phyloP scores from a whole-genome alignment of 2,113 vertebrate genomes.

The Chloropsis cyanopogon region DNA sequence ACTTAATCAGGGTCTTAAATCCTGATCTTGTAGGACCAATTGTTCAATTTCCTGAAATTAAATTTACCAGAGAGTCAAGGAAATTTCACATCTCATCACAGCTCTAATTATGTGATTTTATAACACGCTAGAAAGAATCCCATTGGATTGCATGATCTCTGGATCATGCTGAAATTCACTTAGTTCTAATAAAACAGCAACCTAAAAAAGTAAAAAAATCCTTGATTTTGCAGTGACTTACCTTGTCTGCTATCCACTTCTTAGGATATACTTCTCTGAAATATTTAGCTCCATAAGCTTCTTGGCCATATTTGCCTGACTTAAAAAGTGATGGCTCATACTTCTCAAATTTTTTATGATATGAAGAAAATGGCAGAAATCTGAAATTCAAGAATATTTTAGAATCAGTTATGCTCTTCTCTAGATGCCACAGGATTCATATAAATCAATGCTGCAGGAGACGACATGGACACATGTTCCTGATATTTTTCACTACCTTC shows the following conservation, averaged over 20 bases:
- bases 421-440: background rate
- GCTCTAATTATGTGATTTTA: background rate
- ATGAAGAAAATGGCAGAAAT: conserved; percentile 78
- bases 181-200: background rate
- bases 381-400: conserved; percentile 68
- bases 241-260: conserved; percentile 76
- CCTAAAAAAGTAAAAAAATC: background rate
- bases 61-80: background rate
- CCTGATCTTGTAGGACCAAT: background rate
- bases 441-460: background rate
- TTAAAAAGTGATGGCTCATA: conserved; percentile 67
- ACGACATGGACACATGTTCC: background rate
- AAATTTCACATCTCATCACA: background rate
- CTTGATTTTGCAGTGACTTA: conserved; percentile 34
- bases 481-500: background rate
- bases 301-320: conserved; percentile 62
- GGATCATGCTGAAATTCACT: background rate
- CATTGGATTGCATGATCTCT: background rate
- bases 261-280: conserved; percentile 74
- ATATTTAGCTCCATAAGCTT: conserved; percentile 61
- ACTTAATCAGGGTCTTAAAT: background rate
- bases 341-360: conserved; percentile 64
- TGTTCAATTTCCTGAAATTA: background rate
- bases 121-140: background rate
- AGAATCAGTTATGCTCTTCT: background rate